Base-by-base conservation (phyloP, 2,888 invertebrate genomes). In the Agrypnus murinus region DNA sequence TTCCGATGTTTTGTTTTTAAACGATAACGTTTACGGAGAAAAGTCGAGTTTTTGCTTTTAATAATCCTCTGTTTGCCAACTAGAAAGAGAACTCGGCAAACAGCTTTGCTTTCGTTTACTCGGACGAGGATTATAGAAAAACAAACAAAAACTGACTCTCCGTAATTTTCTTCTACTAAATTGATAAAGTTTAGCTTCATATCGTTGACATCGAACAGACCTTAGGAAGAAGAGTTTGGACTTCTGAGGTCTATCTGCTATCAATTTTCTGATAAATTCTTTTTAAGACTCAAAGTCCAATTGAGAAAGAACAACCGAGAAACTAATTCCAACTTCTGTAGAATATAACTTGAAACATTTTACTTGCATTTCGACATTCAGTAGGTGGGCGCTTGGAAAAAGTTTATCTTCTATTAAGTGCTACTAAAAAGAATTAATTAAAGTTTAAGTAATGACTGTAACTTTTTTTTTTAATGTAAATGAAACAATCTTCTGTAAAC, bases 121-220 rank as follows among this genome's bases (percentile, higher is more conserved):
- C 12, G 8, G 10, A 19, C 58, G 40, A n/a, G 40, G 58, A 58
- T 58, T 58, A 40, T 36, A 19, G 40, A 58, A 58, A 17, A 58
- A 58, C 58, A 58, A 58, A 38, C 58, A 58, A 40, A 12, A 12
- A 17, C 38, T 15, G 14, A 32, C 55, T 55, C 15, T 40, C 40
- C 17, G 58, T 62, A 65, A 55, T 45, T 65, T 65, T 32, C 40
- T 65, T 65, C 45, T 19, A 50, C 65, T 57, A 55, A 65, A 65
- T 65, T 65, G 55, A 65, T 65, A 65, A 65, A 65, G 55, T 53
- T 65, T 65, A 46, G 32, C 55, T 65, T 65, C 17, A 55, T 65
- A 65, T 65, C 65, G 53, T 65, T 65, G 43, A 65, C 55, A 65
- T 65, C 65, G 32, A 65, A 57, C 55, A 65, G 50, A 63, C 63